Evolutionary conservation across 1,140 invertebrate species (phyloP), one percentile per base, ranked within the genome.

Genomic region (Mesaphorura yosii): DNA sequence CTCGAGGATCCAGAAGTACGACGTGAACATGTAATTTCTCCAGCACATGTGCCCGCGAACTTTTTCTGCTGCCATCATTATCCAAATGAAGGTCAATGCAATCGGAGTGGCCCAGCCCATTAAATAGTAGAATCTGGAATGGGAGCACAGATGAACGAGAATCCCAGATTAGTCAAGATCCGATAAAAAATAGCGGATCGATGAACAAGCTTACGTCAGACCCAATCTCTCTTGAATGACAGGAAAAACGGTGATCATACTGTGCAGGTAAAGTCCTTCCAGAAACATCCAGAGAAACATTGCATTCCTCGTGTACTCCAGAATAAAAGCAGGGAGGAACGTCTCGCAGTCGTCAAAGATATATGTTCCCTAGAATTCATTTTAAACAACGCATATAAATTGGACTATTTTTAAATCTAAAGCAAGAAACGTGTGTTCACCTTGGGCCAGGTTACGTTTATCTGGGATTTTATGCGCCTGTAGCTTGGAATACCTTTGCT

Each of bases 271-370:
- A 10, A 76, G 62, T 0, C 76, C 77, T 57, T 76, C 76, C 28
- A 78, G 67, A 49, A 78, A 75, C 75, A 78, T 78, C 77, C 77
- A 78, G 67, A 73, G 71, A 61, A 78, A 78, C 55, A 75, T 74
- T 4, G 75, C 73, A 2, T 75, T 75, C 51, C 71, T 65, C 17
- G 75, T 72, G 64, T 78, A 78, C 64, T 78, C 76, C 55, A 78
- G 55, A 4, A 78, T 55, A 1, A 75, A n/a, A n/a, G n/a, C n/a
- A n/a, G n/a, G 66, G 65, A 73, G 75, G 52, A 73, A 67, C 1
- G 67, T 56, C 62, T 78, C 76, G 61, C 77, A 78, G 10, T 78
- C 55, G 10, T 73, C n/a, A n/a, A n/a, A n/a, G n/a, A n/a, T n/a
- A n/a, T n/a, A n/a, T n/a, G n/a, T n/a, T 60, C n/a, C 68, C 69